Base-by-base conservation (phyloP, 2,113 vertebrate genomes). In the Zapornia atra region DNA sequence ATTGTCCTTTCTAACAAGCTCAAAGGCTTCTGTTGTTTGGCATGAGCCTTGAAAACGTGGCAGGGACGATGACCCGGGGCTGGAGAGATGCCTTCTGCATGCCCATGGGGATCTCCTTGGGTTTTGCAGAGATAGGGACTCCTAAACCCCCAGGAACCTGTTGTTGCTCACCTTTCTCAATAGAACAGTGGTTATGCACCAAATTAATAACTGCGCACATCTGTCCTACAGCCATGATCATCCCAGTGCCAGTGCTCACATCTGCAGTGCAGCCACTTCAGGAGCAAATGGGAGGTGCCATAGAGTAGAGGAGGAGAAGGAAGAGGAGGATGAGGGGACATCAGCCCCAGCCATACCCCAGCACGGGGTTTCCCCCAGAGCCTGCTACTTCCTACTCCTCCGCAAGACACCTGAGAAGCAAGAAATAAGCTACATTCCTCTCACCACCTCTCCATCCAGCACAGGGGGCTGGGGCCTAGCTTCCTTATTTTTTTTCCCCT, bases 1-100 rank as follows among this genome's bases (percentile, higher is more conserved):
- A 94, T 84, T 92, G 88, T 92, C 91, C 92, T 92, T 75, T 91
- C 75, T 89, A 93, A 72, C 71, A 0, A 2, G 73, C 77, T 94
- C 86, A 92, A 84, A 94, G 94, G 82, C 54, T 73, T 66, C 70
- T 82, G 57, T 77, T 94, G 94, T 82, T 92, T 0, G 0, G 50
- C 0, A 0, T 19, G 36, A 95, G n/a, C 86, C 91, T 94, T 91
- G 73, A 87, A 69, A 94, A 82, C 59, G 42, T 5, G 50, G 36
- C 70, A 69, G n/a, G 14, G 77, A 63, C 2, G 2, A 85, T 29
- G n/a, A 54, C 57, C 65, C 0, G 0, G 22, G 46, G 77, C 36
- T 91, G 89, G 17, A 90, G 40, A 91, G 70, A 63, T 2, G 20
- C 61, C 40, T 91, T 76, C 40, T 59, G 53, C 61, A 6, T 26